Evolutionary conservation across 30 jellyfish, hydroid and myxozoan species (phyloP).

Genomic region (Rhopilema esculentum): DNA sequence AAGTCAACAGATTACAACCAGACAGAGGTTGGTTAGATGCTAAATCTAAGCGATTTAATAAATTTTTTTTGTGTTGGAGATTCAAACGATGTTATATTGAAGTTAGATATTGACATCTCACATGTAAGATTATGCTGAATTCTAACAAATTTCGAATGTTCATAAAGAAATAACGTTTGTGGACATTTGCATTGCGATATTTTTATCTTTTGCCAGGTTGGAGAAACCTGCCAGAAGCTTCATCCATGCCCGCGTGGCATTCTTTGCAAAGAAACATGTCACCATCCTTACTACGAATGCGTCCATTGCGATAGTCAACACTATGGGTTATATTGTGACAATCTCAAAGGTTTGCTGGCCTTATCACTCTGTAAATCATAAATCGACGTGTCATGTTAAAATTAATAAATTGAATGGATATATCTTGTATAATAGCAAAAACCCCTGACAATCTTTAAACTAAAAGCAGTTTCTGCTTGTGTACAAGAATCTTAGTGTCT

Average conservation of each 20-base stretch:
- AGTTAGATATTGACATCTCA: too few relatives aligned
- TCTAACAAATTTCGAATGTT: too few relatives aligned
- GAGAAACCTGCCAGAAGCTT: neutral
- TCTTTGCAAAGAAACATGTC: neutral
- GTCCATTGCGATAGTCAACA: neutral
- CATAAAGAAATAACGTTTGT: too few relatives aligned
- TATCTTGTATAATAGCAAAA: too few relatives aligned
- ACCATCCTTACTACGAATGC: constrained; percentile 4
- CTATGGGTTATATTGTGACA: neutral
- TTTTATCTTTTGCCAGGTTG: too few relatives aligned
- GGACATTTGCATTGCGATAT: too few relatives aligned
- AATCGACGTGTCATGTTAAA: neutral
- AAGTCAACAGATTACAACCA: constrained; percentile 1
- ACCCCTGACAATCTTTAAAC: too few relatives aligned
- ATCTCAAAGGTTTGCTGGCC: neutral
- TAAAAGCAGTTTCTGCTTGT: too few relatives aligned
- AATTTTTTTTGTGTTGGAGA: neutral
- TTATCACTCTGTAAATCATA: neutral
- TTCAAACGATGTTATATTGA: too few relatives aligned
- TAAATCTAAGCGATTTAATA: neutral
- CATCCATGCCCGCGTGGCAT: constrained; percentile 11
- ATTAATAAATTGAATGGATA: too few relatives aligned
- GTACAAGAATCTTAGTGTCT: too few relatives aligned
- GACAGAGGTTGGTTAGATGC: neutral
- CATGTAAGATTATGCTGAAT: too few relatives aligned